Percentiles rank a stretch among this genome's conserved stretches.
These are phyloP conservation scores for Oxygymnocypris stewartii DNA, from an alignment of 2,113 vertebrate species.

Conservation along the genomic window DNA sequence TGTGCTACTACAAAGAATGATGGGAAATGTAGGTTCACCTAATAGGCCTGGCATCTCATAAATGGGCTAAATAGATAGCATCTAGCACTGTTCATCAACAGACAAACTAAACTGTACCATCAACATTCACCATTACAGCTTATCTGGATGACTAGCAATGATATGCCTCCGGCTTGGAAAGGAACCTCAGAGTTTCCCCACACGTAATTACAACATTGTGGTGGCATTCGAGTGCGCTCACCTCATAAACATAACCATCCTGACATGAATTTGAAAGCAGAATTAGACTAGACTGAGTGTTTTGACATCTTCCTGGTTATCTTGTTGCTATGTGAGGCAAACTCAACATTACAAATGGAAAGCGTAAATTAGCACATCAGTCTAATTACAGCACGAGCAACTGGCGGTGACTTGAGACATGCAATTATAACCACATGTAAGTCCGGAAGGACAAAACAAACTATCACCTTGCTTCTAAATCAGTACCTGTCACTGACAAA, in stretches of 20 bases:
- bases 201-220: conserved; percentile 6
- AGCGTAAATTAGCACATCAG: conserved; percentile 42
- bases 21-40: not conserved
- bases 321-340: conserved; percentile 41
- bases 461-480: conserved; percentile 60
- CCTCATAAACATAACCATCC: not conserved
- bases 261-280: conserved; percentile 8
- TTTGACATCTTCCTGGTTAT: conserved; percentile 34
- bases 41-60: not conserved
- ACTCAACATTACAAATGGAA: not conserved
- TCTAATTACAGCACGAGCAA: conserved; percentile 40
- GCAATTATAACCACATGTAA: conserved; percentile 68
- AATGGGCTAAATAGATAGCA: not conserved
- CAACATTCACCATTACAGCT: not conserved
- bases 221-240: not conserved
- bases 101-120: not conserved
- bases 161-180: not conserved
- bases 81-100: not conserved
- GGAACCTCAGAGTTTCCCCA: not conserved
- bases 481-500: conserved; percentile 55
- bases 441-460: conserved; percentile 59
- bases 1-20: not conserved
- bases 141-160: not conserved
- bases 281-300: not conserved
- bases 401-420: conserved; percentile 57